Conservation (phyloP, 2,888 invertebrate species). For the Gastracanthus pulcherrimus region DNA sequence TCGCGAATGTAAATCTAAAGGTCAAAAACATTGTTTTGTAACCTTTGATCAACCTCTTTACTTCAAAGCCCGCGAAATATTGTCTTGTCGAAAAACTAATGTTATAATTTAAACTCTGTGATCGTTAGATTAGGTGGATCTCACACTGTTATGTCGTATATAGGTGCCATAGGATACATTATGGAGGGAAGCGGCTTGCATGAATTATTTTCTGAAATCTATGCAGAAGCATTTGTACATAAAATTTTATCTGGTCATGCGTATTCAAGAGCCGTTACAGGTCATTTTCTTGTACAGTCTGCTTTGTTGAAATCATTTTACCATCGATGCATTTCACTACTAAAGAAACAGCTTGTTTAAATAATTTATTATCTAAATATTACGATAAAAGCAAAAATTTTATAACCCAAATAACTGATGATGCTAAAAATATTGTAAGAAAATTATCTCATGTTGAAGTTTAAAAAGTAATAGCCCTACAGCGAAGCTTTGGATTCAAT, state of each 20-base stretch:
- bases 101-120: conserved; percentile 48
- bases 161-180: conserved; percentile 59
- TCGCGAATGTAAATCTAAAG: conserved; percentile 41
- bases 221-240: conserved; percentile 59
- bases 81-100: conserved; percentile 25
- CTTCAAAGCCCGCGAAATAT: conserved; percentile 52
- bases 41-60: conserved; percentile 60
- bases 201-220: conserved; percentile 56
- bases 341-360: neutral
- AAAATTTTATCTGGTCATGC: conserved; percentile 58
- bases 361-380: neutral
- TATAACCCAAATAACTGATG: neutral
- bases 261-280: no score
- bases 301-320: conserved; percentile 48
- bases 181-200: conserved; percentile 61
- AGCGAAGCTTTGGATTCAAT: conserved; percentile 63
- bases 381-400: neutral
- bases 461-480: conserved; percentile 32
- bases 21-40: conserved; percentile 48
- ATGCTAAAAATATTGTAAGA: conserved; percentile 11
- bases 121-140: conserved; percentile 65
- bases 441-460: neutral
- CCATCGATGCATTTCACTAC: neutral
- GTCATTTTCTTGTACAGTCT: conserved; percentile 57
- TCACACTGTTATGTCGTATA: conserved; percentile 57